A percentile compares a stretch with the other conserved stretches of the same genome.
phyloP scores from a whole-genome alignment of 2,113 vertebrate genomes.

The Neopipo cinnamomea region DNA sequence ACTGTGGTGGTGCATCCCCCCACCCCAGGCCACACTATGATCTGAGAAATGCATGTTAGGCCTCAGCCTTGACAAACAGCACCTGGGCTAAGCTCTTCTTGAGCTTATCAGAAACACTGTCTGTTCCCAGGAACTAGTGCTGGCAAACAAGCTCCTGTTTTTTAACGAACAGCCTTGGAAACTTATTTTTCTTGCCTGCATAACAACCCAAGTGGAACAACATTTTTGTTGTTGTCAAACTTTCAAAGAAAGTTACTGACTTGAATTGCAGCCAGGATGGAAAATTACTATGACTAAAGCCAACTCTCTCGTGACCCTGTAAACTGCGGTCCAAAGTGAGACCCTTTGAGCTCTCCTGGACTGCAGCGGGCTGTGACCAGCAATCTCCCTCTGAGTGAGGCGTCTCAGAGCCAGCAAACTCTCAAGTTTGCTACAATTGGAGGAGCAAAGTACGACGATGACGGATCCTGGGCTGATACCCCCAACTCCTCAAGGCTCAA shows the following conservation, averaged over 20 bases:
- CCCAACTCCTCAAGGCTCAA: neutral
- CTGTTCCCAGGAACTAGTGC: neutral
- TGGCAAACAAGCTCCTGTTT: too few species aligned
- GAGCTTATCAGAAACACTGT: neutral
- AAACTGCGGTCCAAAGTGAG: neutral
- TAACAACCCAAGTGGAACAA: too few species aligned
- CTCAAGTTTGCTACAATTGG: fast-evolving
- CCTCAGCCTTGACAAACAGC: too few species aligned
- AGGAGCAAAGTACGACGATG: neutral
- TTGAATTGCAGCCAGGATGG: too few species aligned
- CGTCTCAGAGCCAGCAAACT: too few species aligned
- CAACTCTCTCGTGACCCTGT: neutral
- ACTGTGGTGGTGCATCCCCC: too few species aligned
- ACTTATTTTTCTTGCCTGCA: neutral
- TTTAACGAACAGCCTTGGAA: neutral
- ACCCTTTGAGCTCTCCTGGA: neutral
- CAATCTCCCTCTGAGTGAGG: neutral
- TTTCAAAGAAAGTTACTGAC: too few species aligned
- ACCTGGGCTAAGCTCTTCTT: too few species aligned
- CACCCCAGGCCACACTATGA: too few species aligned
- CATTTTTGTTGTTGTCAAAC: too few species aligned
- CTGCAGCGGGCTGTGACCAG: neutral
- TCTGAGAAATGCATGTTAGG: too few species aligned
- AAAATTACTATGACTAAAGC: too few species aligned
- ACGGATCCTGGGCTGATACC: neutral